Conservation (phyloP, 35 echinoderm and acorn worm genomes). For the Apostichopus californicus region DNA sequence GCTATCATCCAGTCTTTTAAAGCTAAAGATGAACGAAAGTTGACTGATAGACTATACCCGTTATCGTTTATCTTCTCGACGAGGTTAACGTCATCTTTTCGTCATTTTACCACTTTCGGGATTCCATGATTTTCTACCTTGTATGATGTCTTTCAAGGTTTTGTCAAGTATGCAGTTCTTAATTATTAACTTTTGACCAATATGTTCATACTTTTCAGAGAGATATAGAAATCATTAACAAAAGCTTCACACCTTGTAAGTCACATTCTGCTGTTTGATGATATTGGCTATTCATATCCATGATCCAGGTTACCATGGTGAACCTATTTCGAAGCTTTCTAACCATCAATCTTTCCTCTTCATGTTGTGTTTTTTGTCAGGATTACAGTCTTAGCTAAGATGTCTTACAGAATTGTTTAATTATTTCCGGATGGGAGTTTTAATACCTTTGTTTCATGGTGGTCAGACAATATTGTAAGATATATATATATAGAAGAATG, state of each 20-base stretch:
- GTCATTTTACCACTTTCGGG: neutral
- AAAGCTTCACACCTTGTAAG: too few relatives aligned
- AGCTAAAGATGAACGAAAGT: too few relatives aligned
- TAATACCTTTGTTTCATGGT: too few relatives aligned
- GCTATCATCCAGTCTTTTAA: too few relatives aligned
- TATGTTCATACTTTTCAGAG: neutral
- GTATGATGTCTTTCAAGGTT: neutral
- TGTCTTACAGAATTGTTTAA: too few relatives aligned
- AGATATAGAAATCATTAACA: neutral
- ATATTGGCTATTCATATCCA: too few relatives aligned
- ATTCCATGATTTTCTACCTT: neutral
- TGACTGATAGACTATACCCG: too few relatives aligned
- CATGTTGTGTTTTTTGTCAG: neutral
- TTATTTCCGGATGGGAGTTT: too few relatives aligned
- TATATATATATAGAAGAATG: too few relatives aligned
- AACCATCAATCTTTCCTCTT: neutral
- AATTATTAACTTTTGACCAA: neutral
- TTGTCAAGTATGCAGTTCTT: neutral
- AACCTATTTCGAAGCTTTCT: neutral
- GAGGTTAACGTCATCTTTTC: neutral
- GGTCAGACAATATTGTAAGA: too few relatives aligned
- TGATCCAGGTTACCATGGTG: neutral
- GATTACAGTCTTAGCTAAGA: neutral
- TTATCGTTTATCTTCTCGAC: too few relatives aligned
- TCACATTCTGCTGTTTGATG: too few relatives aligned